Conservation (phyloP, 2,113 vertebrate genomes). For the Sardina pilchardus region DNA sequence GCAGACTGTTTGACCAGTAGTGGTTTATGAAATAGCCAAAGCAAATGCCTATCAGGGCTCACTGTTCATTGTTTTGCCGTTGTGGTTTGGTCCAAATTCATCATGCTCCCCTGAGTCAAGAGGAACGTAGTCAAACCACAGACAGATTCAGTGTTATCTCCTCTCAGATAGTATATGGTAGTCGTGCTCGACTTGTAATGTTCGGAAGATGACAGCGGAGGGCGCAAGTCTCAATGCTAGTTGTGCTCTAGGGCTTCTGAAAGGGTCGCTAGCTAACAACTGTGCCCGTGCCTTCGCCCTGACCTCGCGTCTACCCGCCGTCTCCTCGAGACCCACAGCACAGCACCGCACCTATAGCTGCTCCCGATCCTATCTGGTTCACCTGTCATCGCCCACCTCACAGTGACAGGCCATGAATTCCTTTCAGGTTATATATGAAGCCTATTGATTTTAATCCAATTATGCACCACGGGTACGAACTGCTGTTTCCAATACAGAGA, state of each 20-base stretch:
- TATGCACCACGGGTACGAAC: constrained; percentile 15
- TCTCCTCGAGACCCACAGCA: constrained; percentile 48
- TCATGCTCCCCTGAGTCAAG: background rate
- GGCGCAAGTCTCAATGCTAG: background rate
- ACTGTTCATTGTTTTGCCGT: background rate
- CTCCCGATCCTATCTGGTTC: constrained; percentile 44
- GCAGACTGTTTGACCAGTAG: background rate
- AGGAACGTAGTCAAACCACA: background rate
- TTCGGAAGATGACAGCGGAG: background rate
- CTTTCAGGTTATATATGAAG: constrained; percentile 47
- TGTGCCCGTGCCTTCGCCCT: background rate
- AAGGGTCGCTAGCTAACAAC: background rate
- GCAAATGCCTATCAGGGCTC: background rate
- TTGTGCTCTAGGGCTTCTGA: too few species aligned
- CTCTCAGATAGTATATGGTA: background rate
- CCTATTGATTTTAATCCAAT: constrained; percentile 36
- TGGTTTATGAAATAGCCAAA: background rate
- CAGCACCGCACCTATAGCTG: constrained; percentile 46
- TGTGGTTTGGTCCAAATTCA: background rate
- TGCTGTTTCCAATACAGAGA: constrained; percentile 39
- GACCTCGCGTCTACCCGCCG: background rate
- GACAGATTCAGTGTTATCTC: background rate
- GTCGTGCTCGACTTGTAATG: background rate
- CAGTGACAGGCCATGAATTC: constrained; percentile 42
- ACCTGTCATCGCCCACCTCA: background rate